These are phyloP conservation scores for Autographa pulchrina DNA, from an alignment of 2,888 invertebrate species.

Conservation along the genomic window DNA sequence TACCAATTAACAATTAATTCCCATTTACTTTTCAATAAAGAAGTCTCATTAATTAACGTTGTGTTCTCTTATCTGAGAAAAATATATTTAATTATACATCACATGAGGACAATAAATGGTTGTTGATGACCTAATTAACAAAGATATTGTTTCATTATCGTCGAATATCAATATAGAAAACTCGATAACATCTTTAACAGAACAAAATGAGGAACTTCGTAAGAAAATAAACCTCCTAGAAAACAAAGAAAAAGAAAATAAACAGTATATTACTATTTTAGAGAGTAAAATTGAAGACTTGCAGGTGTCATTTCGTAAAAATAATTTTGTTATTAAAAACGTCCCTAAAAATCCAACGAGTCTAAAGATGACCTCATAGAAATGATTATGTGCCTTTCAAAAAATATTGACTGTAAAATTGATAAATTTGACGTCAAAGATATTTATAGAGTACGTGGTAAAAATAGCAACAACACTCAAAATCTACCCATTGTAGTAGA, in stretches of 20 bases:
- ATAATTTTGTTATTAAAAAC: slow-evolving; percentile 20
- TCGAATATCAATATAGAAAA: slow-evolving; percentile 16
- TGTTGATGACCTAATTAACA: slow-evolving; percentile 1
- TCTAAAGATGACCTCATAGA: slow-evolving; percentile 10
- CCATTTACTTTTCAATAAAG: not conserved
- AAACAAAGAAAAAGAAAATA: slow-evolving; percentile 11
- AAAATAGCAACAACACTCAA: not conserved
- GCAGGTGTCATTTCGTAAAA: not conserved
- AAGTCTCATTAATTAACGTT: not conserved
- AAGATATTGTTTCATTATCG: no score
- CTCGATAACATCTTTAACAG: slow-evolving; percentile 11
- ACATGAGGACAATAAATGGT: not conserved
- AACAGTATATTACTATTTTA: slow-evolving; percentile 10
- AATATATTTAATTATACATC: not conserved
- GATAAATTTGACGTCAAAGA: slow-evolving; percentile 14
- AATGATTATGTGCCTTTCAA: slow-evolving; percentile 9
- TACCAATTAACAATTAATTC: no score
- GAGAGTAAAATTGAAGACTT: slow-evolving; percentile 19
- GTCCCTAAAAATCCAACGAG: slow-evolving; percentile 10
- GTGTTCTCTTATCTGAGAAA: not conserved
- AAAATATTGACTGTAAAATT: slow-evolving; percentile 4
- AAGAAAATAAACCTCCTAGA: slow-evolving; percentile 14
- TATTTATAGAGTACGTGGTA: slow-evolving; percentile 17
- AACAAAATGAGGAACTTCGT: slow-evolving; percentile 11
- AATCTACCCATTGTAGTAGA: slow-evolving; percentile 15